A percentile compares a stretch with the other conserved stretches of the same genome.
phyloP scores from a whole-genome alignment of 2,888 invertebrate species.

The Sphecodes monilicornis region DNA sequence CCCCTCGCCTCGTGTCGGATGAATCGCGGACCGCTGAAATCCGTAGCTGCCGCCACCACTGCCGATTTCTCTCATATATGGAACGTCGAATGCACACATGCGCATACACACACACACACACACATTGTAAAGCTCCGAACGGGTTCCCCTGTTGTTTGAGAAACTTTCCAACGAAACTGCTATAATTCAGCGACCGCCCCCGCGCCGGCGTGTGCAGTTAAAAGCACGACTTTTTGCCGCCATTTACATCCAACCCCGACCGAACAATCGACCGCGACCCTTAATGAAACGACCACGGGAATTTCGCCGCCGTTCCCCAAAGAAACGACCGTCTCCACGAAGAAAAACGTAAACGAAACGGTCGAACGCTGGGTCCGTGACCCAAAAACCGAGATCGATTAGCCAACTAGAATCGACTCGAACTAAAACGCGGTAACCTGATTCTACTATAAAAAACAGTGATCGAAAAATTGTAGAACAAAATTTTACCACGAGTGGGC shows the following conservation, averaged over 20 bases:
- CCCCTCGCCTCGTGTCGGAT: constrained; percentile 34
- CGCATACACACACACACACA: background rate
- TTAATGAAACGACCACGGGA: constrained; percentile 5
- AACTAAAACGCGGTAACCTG: background rate
- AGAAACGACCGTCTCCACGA: background rate
- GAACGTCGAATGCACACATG: constrained; percentile 46
- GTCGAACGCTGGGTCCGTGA: background rate
- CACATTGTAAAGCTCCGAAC: background rate
- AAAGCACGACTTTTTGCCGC: constrained; percentile 58
- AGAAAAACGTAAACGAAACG: constrained; percentile 11
- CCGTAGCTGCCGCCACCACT: background rate
- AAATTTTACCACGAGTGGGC: too few relatives aligned
- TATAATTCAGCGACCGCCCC: constrained; percentile 62
- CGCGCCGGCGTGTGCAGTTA: constrained; percentile 46
- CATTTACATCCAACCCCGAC: constrained; percentile 28
- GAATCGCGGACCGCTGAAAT: constrained; percentile 54
- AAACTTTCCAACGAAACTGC: constrained; percentile 69
- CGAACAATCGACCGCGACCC: constrained; percentile 27
- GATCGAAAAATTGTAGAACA: background rate
- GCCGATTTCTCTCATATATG: constrained; percentile 51
- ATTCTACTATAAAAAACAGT: background rate
- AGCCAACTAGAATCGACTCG: background rate
- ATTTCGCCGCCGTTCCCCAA: background rate
- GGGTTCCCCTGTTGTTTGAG: constrained; percentile 45
- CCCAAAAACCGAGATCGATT: background rate